These are phyloP conservation scores for Threskiornis aethiopicus DNA, from an alignment of 2,797 vertebrate species.

Conservation along the genomic window DNA sequence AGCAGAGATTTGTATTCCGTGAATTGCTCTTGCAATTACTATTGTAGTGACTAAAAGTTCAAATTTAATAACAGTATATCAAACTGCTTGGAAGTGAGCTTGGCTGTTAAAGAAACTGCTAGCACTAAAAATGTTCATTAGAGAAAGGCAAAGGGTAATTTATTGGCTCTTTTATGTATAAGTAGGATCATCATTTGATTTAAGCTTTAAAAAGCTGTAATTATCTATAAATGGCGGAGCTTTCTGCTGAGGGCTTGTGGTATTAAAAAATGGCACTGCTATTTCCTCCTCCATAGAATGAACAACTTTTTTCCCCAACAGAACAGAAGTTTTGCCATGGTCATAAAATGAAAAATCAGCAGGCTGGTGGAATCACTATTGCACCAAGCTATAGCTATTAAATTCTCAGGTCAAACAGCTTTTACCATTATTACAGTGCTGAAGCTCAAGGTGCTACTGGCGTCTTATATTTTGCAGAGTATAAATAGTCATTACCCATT, in stretches of 20 bases:
- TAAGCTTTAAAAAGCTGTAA: constrained; percentile 34
- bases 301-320: not conserved
- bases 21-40: constrained; percentile 28
- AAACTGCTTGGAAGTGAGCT: constrained; percentile 28
- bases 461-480: not conserved
- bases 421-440: not conserved
- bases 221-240: constrained; percentile 20
- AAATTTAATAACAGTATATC: constrained; percentile 45
- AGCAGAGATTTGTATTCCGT: not conserved
- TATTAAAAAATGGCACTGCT: constrained; percentile 12
- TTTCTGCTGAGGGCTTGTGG: not conserved
- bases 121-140: constrained; percentile 44
- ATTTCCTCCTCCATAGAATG: not conserved
- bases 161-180: constrained; percentile 28
- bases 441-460: not conserved
- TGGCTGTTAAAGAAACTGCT: constrained; percentile 14
- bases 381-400: not conserved
- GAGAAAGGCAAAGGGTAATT: constrained; percentile 40
- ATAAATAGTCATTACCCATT: not conserved
- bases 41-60: constrained; percentile 36
- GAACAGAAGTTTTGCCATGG: not conserved
- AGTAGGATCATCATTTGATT: constrained; percentile 3
- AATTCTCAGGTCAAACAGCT: not conserved
- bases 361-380: not conserved
- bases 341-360: not conserved